Percentiles rank a stretch among this genome's conserved stretches.
Conservation (phyloP, 2,113 vertebrate genomes). For the Piaya cayana region DNA sequence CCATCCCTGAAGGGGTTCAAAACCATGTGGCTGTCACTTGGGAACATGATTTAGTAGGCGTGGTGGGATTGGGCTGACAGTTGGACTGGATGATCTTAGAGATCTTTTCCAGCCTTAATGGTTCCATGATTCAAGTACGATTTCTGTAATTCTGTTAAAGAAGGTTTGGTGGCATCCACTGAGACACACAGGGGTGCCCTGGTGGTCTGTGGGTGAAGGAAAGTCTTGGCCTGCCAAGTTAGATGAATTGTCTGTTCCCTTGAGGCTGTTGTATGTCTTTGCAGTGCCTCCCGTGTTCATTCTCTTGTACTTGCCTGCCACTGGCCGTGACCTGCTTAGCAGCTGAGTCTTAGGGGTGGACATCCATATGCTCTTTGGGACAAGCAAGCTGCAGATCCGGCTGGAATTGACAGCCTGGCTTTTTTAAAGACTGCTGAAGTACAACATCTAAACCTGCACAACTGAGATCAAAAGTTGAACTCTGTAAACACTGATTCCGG, state of each 20-base stretch:
- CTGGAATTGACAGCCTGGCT: background rate
- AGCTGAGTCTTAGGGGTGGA: accelerated
- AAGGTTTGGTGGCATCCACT: background rate
- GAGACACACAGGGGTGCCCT: accelerated
- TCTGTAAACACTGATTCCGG: background rate
- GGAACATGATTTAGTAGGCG: too few relatives aligned
- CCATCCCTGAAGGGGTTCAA: too few relatives aligned
- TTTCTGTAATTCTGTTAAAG: background rate
- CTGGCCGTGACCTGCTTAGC: accelerated
- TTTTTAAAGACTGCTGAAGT: background rate
- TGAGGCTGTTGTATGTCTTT: background rate
- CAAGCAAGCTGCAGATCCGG: background rate
- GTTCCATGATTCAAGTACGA: background rate
- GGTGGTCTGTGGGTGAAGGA: background rate
- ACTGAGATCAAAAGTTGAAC: background rate
- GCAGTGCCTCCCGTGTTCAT: accelerated
- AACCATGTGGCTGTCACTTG: too few relatives aligned
- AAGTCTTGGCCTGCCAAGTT: background rate
- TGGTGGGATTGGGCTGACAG: too few relatives aligned
- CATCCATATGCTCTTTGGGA: background rate
- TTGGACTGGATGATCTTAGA: too few relatives aligned
- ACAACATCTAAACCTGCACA: background rate
- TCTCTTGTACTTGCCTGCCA: background rate
- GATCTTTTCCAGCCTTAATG: too few relatives aligned
- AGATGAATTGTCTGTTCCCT: background rate